Evolutionary conservation across 1,140 invertebrate species (phyloP), one percentile per base, ranked within the genome.

Genomic region (Steinernema feltiae): DNA sequence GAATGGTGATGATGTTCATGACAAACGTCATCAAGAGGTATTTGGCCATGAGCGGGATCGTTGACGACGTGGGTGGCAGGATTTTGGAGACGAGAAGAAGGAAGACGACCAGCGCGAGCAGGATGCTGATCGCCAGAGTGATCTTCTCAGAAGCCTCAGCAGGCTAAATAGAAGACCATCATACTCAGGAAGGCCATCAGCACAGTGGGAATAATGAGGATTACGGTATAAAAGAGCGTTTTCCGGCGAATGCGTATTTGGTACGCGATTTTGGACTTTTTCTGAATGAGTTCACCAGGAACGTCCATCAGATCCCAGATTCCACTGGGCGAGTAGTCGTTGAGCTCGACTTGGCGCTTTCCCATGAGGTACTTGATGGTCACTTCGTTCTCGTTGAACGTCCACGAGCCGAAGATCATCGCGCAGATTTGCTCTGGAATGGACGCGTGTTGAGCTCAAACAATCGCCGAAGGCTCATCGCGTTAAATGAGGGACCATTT

Each of bases 331-430:
- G 84, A 95, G 86, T 98, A 98, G 88, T 98, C 95, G 0, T 93
- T 97, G 18, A 98, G 88, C 87, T 98, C 95, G 1, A 98, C 92
- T 63, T 85, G 83, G 18, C 79, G 70, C 73, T 86, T 85, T 27
- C 80, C 80, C 7, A 48, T 72, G 21, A 76, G 72, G 53, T 82
- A 83, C 18, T 79, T 80, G 21, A 84, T 72, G 29, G 73, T 74
- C 17, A 83, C 76, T 72, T 84, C 78, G 46, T 98, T 93, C 0
- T 94, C 94, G 82, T 97, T 96, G 87, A 97, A 98, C 0, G 97
- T 99, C 97, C 97, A 99, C 0, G 94, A 97, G 1, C 96, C 95
- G 81, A 98, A 98, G 88, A 98, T 98, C 94, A 99, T 97, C 77
- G 97, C 93, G 87, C 96, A 98, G 0, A 92, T 94, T 90, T 98